These are phyloP conservation scores for Mastigias papua DNA, from an alignment of 30 jellyfish, hydroid and myxozoan species.

Conservation along the genomic window DNA sequence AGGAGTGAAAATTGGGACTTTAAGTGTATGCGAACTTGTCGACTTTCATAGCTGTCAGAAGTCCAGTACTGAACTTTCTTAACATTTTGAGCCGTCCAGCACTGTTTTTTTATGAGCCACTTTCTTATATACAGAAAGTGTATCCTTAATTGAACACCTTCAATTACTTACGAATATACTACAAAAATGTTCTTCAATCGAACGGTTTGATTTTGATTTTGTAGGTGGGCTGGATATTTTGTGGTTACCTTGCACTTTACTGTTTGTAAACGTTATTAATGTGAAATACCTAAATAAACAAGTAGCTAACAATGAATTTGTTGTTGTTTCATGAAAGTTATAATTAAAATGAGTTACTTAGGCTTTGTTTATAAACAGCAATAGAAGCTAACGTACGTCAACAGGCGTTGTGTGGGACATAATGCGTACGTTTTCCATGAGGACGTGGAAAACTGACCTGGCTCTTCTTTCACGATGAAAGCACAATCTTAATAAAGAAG, in stretches of 20 bases:
- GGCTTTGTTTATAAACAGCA: constrained; percentile 3
- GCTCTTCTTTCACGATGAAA: background rate
- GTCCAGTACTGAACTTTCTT: too few species aligned
- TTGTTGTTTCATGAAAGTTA: constrained; percentile 14
- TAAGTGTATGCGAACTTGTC: too few species aligned
- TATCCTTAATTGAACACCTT: too few species aligned
- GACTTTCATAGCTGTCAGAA: too few species aligned
- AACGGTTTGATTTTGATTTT: background rate
- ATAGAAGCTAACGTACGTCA: background rate
- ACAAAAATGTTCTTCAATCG: background rate
- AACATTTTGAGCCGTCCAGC: too few species aligned
- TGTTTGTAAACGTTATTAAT: constrained; percentile 1
- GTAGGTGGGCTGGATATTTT: constrained; percentile 33
- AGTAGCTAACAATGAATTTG: background rate
- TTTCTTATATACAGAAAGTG: too few species aligned
- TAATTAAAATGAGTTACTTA: constrained; percentile 13
- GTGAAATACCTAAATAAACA: background rate
- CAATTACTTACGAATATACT: background rate
- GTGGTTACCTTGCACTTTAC: background rate
- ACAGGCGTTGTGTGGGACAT: constrained; percentile 6
- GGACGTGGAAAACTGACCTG: background rate
- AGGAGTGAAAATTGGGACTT: too few species aligned
- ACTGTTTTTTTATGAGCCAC: too few species aligned
- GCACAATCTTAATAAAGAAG: too few species aligned
- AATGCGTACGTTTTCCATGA: background rate